phyloP scores from a whole-genome alignment of 2,113 vertebrate genomes.

The Scolopax mira region DNA sequence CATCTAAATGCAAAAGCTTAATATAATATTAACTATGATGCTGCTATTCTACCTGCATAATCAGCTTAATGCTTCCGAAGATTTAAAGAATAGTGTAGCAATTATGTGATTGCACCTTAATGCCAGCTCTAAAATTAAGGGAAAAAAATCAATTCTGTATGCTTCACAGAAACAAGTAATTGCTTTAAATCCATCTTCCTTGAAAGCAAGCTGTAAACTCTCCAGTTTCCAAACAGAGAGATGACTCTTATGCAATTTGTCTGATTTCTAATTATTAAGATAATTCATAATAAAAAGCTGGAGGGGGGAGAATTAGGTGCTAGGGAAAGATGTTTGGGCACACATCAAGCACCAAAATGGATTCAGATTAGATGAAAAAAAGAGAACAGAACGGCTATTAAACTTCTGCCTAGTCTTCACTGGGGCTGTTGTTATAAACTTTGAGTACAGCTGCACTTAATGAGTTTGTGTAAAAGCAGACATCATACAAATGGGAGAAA shows the following conservation, averaged over 20 bases:
- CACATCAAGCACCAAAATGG: background rate
- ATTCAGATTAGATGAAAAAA: slow-evolving; percentile 29
- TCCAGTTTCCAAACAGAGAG: slow-evolving; percentile 8
- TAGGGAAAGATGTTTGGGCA: background rate
- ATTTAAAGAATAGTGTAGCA: background rate
- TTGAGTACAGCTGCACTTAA: slow-evolving; percentile 66
- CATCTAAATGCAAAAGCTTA: background rate
- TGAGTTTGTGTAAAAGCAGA: slow-evolving; percentile 65
- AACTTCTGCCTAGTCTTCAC: slow-evolving; percentile 13
- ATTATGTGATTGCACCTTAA: slow-evolving; percentile 3
- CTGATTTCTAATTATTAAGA: background rate
- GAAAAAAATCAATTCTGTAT: background rate
- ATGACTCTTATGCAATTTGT: slow-evolving; percentile 14
- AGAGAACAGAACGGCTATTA: slow-evolving; percentile 32
- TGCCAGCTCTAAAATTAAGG: slow-evolving; percentile 1
- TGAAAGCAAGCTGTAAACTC: slow-evolving; percentile 5
- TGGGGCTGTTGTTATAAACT: slow-evolving; percentile 38
- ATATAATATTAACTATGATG: background rate
- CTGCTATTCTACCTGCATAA: background rate
- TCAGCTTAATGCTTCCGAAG: background rate
- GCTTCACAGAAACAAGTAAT: slow-evolving; percentile 19
- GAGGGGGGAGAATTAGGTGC: slow-evolving; percentile 30
- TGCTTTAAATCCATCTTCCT: slow-evolving; percentile 30
- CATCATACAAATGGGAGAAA: slow-evolving; percentile 55
- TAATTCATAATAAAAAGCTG: background rate